These are phyloP conservation scores for Syngnathoides biaculeatus DNA, from an alignment of 2,113 vertebrate genomes.

Conservation along the genomic window DNA sequence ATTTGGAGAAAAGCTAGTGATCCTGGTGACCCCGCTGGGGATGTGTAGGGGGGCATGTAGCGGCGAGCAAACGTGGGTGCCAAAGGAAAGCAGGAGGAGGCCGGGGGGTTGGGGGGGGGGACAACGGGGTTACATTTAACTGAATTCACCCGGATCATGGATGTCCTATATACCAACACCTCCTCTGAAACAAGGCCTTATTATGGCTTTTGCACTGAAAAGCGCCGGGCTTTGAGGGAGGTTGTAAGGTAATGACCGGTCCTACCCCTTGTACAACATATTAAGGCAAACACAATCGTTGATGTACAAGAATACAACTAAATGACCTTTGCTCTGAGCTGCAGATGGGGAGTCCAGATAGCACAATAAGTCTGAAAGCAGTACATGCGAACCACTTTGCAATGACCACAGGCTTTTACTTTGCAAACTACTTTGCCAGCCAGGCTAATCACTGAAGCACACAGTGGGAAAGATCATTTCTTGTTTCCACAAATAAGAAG, in stretches of 20 bases:
- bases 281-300: conserved; percentile 80
- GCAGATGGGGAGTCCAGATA: conserved; percentile 56
- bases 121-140: conserved; percentile 85
- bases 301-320: conserved; percentile 66
- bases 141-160: conserved; percentile 96
- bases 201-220: conserved; percentile 94
- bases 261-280: conserved; percentile 79
- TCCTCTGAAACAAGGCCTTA: conserved; percentile 98
- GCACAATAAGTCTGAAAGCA: conserved; percentile 34
- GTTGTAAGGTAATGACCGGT: conserved; percentile 77
- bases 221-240: conserved; percentile 22
- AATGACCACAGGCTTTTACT: not conserved
- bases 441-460: conserved; percentile 11
- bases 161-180: conserved; percentile 96
- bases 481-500: conserved; percentile 10
- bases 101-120: not conserved
- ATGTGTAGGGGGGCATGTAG: conserved; percentile 25
- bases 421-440: conserved; percentile 2
- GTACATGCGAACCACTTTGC: conserved; percentile 21
- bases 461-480: conserved; percentile 4
- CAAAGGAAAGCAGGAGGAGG: conserved; percentile 25
- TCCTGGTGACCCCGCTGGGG: conserved; percentile 97
- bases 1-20: conserved; percentile 99
- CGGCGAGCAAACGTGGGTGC: conserved; percentile 24
- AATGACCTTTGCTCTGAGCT: conserved; percentile 67